Base-by-base conservation (phyloP, 2,797 vertebrate genomes). In the Rhabdomys pumilio region DNA sequence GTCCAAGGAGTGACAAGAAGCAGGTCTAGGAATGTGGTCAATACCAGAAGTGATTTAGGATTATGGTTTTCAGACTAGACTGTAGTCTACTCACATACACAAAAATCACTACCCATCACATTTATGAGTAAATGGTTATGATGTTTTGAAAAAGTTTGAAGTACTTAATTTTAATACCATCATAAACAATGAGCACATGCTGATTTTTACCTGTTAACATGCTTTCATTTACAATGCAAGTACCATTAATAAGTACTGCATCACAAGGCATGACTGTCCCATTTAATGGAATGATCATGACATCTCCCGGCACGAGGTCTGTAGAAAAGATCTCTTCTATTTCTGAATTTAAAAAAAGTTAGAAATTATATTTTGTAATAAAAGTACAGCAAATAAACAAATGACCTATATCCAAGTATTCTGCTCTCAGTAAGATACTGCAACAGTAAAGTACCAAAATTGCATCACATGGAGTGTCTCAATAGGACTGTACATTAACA, bases 171-270 rank as follows among this genome's bases (percentile, higher is more conserved):
- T 10, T 72, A 93, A 4, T 29, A 89, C 31, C 31, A 87, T 47
- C 67, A 95, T 53, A 81, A 96, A 83, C 34, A 91, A 91, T 31
- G 73, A 13, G 13, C n/a, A 22, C 24, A 12, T 63, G 98, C 99
- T 99, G 90, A 76, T 53, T 94, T 38, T 98, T 98, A 99, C 99
- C 99, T 99, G 99, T 99, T 97, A 99, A 98, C 99, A 99, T 99
- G 99, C 99, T 99, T 98, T 99, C 99, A 96, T 99, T 99, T 96
- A 99, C 99, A 87, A 99, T 99, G 98, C 99, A 99, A 97, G 99
- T 99, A 94, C 99, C 99, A 91, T 99, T 99, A 96, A 99, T 98
- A 95, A 99, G 98, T 77, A 99, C 99, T 2, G 99, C 99, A 69
- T 99, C 99, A 97, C 99, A 99, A 22, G 99, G 99, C 99, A 99